Evolutionary conservation across 37 sponge, comb jelly and placozoan genomes (phyloP).

Genomic region (Agelas oroides): DNA sequence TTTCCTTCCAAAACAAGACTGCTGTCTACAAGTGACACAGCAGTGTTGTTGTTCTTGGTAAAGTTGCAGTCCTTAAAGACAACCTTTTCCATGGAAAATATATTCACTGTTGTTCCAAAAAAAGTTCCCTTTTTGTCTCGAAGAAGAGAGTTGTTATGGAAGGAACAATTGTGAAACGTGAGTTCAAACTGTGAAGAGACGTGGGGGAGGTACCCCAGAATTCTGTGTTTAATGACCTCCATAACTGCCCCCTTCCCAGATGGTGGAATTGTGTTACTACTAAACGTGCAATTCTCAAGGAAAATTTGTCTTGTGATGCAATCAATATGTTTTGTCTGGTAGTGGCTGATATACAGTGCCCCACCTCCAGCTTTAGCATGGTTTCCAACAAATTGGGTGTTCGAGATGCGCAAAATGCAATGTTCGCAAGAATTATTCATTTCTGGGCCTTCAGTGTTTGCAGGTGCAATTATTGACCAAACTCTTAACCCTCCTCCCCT

Average conservation of each 20-base stretch:
- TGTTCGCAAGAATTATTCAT: too few relatives aligned
- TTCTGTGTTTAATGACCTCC: constrained; percentile 15
- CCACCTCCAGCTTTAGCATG: not conserved
- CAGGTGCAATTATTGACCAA: not conserved
- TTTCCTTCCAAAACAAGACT: not conserved
- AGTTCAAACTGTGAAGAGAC: constrained; percentile 8
- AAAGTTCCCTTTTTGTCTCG: not conserved
- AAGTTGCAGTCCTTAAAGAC: not conserved
- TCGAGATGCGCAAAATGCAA: not conserved
- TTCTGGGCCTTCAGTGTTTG: too few relatives aligned
- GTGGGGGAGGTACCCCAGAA: not conserved
- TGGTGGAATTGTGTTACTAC: not conserved
- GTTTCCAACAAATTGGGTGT: constrained; percentile 3
- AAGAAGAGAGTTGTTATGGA: not conserved
- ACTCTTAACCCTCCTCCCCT: constrained; percentile 8
- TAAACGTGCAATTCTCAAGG: not conserved
- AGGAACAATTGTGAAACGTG: not conserved
- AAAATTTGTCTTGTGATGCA: not conserved
- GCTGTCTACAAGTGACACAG: not conserved
- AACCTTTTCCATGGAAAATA: constrained; percentile 2
- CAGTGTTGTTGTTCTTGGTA: constrained; percentile 5
- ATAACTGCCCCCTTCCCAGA: constrained; percentile 7
- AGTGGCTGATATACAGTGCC: not conserved
- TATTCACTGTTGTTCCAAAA: not conserved
- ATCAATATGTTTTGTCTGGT: not conserved